Evolutionary conservation across 1,140 invertebrate genomes (phyloP), one percentile per base, ranked within the genome.

Genomic region (Atta texana): DNA sequence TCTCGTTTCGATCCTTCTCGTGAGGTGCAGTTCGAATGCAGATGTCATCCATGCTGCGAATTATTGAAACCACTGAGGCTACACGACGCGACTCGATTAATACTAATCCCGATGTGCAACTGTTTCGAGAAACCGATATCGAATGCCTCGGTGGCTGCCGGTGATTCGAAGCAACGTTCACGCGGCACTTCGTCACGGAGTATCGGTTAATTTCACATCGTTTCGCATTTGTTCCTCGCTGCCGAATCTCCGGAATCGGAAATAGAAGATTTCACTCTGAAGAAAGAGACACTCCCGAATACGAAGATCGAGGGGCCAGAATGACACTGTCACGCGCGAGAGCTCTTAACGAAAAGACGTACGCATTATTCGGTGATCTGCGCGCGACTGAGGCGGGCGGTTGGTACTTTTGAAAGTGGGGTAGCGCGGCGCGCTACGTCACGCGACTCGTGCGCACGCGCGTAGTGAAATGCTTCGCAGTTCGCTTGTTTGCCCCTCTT

Each of bases 381-480:
- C 91, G 93, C 91, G 92, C 92, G 92, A 94, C 93, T 94, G 91
- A 90, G 14, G 77, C 69, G 63, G 49, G 14, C 18, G 18, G 88
- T 68, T 44, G 63, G 85, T 55, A 80, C 86, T 86, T 93, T 92
- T 91, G 76, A 94, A 92, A 93, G 78, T 44, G 21, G 64, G 51
- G 78, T 85, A 89, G 87, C 87, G 87, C 80, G 87, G 76, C 78
- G 86, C 87, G 87, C 93, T 91, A 92, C 93, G 92, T 93, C 92
- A 92, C 91, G 59, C 34, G 49, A 8, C 64, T 39, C 80, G 86
- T 86, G 88, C 88, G 84, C 55, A 34, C 78, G 68, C 61, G 80
- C 86, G 64, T 16, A 3, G 14, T 3, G 7, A 57, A 34, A 0
- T 34, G 31, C 31, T 7, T 34, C 31, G 31, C 31, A 34, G 31